These are phyloP conservation scores for Pandemis corylana DNA, from an alignment of 2,888 invertebrate species.

Conservation along the genomic window DNA sequence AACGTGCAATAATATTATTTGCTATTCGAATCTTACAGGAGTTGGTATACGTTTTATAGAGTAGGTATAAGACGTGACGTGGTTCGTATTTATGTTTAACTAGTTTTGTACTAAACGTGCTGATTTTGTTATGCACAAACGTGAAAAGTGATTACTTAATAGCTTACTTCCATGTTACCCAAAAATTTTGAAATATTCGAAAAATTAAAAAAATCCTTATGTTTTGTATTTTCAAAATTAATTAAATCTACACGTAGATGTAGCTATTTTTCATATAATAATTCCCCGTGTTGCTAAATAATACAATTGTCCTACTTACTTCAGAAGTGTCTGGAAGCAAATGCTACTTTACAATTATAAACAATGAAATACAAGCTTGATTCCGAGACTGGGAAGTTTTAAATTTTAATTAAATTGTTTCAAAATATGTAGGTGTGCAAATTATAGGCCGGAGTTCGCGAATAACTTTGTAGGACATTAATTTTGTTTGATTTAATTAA, in stretches of 20 bases:
- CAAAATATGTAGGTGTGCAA: conserved; percentile 23
- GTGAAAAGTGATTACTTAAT: no score
- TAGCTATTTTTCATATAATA: no score
- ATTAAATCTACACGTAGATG: no score
- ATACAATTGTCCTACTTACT: neutral
- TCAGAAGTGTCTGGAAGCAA: neutral
- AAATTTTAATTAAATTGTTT: conserved; percentile 33
- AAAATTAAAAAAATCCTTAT: no score
- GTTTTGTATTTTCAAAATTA: no score
- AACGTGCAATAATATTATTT: neutral
- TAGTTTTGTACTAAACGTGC: no score
- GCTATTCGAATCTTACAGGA: neutral
- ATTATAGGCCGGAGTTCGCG: conserved; percentile 13
- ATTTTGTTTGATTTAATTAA: conserved; percentile 19
- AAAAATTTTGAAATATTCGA: no score
- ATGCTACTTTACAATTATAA: conserved; percentile 4
- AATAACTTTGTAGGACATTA: conserved; percentile 12
- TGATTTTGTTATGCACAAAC: no score
- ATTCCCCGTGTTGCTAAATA: neutral
- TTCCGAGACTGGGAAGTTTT: conserved; percentile 14
- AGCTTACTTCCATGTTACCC: no score
- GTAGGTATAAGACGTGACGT: no score
- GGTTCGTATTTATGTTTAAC: no score
- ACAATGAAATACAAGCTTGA: conserved; percentile 29
- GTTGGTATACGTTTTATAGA: no score